Conservation (phyloP, 1,140 invertebrate genomes). For the Caenorhabditis briggsae region DNA sequence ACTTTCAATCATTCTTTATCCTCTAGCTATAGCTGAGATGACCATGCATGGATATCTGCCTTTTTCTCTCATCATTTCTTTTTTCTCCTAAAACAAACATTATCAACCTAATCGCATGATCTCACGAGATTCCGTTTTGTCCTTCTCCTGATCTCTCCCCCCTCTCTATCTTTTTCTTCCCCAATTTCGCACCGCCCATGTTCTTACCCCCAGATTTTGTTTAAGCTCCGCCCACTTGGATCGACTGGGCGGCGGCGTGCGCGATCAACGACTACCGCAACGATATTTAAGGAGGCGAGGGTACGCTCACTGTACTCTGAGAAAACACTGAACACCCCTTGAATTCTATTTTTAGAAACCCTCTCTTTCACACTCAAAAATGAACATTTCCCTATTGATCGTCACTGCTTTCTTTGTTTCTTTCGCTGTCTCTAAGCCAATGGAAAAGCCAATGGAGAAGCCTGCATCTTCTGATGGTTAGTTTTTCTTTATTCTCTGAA, state of each 20-base stretch:
- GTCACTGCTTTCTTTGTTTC: slow-evolving; percentile 24
- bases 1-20: slow-evolving; percentile 43
- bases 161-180: neutral
- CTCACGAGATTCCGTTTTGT: slow-evolving; percentile 50
- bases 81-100: slow-evolving; percentile 49
- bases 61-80: neutral
- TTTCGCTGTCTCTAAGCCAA: slow-evolving; percentile 38
- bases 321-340: slow-evolving; percentile 36
- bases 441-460: slow-evolving; percentile 23
- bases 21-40: neutral
- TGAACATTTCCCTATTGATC: slow-evolving; percentile 46
- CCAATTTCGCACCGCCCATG: slow-evolving; percentile 44
- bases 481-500: neutral
- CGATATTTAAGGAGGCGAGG: slow-evolving; percentile 24
- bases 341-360: slow-evolving; percentile 45
- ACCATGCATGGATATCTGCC: neutral
- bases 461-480: slow-evolving; percentile 10
- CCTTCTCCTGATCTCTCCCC: slow-evolving; percentile 20
- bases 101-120: slow-evolving; percentile 53
- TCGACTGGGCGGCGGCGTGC: slow-evolving; percentile 46
- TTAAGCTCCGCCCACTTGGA: slow-evolving; percentile 20
- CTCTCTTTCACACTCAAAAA: slow-evolving; percentile 20
- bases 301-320: slow-evolving; percentile 47
- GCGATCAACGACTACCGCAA: slow-evolving; percentile 50
- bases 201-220: slow-evolving; percentile 48